Conservation (phyloP, 2,888 invertebrate genomes). For the Aphidius colemani region DNA sequence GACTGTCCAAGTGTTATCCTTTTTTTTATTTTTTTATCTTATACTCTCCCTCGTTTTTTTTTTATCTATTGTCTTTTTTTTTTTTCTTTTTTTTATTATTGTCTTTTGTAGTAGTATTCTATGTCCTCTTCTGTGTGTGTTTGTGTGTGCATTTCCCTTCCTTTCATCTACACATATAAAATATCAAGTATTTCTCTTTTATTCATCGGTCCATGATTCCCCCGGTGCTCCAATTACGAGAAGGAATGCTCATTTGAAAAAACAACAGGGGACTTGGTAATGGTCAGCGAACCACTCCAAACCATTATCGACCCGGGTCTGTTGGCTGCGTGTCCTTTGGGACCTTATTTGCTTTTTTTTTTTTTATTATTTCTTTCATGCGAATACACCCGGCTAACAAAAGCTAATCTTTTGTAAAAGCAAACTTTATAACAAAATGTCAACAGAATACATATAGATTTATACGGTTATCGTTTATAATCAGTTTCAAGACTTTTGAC, state of each 20-base stretch:
- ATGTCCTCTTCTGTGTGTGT: slow-evolving; percentile 23
- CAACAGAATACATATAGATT: not conserved
- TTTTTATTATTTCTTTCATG: not conserved
- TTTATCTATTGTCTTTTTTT: slow-evolving; percentile 14
- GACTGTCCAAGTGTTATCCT: slow-evolving; percentile 19
- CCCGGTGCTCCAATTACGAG: slow-evolving; percentile 53
- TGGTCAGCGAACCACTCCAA: slow-evolving; percentile 51
- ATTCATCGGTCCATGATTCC: not conserved
- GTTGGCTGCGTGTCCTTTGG: slow-evolving; percentile 5
- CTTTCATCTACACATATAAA: not conserved
- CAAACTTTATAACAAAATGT: too few relatives aligned
- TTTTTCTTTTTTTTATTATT: slow-evolving; percentile 5
- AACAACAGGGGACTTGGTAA: slow-evolving; percentile 45
- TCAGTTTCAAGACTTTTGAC: not conserved
- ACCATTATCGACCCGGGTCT: slow-evolving; percentile 47
- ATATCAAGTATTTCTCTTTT: too few relatives aligned
- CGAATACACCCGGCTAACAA: too few relatives aligned
- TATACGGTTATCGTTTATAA: not conserved
- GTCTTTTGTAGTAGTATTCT: slow-evolving; percentile 18
- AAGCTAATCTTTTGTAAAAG: too few relatives aligned
- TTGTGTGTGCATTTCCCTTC: slow-evolving; percentile 15
- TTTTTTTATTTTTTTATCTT: too few relatives aligned
- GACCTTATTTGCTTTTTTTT: slow-evolving; percentile 27
- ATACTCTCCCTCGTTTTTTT: slow-evolving; percentile 18
- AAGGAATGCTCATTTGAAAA: slow-evolving; percentile 55